A percentile compares a stretch with the other conserved stretches of the same genome.
These are phyloP conservation scores for Hanleya hanleyi DNA, from an alignment of 2,888 invertebrate species.

Conservation along the genomic window DNA sequence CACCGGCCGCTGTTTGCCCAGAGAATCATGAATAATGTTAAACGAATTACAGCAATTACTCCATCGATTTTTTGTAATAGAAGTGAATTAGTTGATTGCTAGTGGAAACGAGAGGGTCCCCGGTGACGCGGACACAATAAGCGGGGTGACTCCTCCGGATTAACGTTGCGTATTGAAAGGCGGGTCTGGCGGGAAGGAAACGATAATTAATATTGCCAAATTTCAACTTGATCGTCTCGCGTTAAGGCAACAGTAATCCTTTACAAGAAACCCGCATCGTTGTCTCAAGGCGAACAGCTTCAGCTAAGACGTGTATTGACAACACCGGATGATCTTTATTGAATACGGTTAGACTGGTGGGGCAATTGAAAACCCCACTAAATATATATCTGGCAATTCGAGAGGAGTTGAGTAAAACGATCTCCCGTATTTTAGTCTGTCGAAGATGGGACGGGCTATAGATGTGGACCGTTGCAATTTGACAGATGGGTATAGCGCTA, in stretches of 20 bases:
- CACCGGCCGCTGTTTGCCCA: not conserved
- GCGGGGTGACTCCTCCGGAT: not conserved
- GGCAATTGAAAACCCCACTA: not conserved
- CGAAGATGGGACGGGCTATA: no score
- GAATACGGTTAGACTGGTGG: not conserved
- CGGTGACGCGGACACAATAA: not conserved
- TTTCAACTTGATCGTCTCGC: not conserved
- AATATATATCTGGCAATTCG: not conserved
- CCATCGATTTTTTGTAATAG: conserved; percentile 7
- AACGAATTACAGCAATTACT: conserved; percentile 9
- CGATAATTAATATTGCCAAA: conserved; percentile 10
- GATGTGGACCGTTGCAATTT: no score
- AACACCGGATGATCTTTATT: not conserved
- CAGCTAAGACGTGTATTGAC: no score
- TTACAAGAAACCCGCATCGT: not conserved
- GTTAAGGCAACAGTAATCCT: not conserved
- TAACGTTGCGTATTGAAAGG: conserved; percentile 11
- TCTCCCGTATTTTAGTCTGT: no score
- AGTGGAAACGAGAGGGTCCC: conserved; percentile 11
- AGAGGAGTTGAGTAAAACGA: no score
- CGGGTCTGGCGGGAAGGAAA: not conserved
- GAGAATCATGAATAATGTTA: conserved; percentile 9
- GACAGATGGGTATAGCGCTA: not conserved
- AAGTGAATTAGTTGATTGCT: conserved; percentile 12
- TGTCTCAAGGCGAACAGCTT: not conserved